Percentiles rank a stretch among this genome's conserved stretches.
These are phyloP conservation scores for Limnephilus lunatus DNA, from an alignment of 2,888 invertebrate genomes.

Conservation along the genomic window DNA sequence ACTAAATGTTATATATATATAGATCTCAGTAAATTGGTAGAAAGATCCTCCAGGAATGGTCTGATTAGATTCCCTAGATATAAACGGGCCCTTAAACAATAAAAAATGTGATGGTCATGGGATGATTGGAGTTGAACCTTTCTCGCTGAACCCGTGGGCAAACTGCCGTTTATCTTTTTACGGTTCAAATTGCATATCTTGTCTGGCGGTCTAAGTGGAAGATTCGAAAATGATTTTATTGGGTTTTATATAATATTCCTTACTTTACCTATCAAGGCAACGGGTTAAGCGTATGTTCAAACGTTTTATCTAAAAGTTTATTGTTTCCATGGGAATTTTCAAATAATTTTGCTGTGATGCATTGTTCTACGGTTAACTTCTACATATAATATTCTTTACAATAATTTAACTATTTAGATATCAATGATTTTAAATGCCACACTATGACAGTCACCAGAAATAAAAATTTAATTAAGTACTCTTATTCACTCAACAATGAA, in stretches of 20 bases:
- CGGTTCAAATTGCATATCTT: conserved; percentile 14
- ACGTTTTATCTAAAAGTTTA: not conserved
- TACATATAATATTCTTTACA: not conserved
- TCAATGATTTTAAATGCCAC: too few species aligned
- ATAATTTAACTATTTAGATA: too few species aligned
- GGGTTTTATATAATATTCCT: not conserved
- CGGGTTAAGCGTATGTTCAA: not conserved
- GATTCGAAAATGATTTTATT: not conserved
- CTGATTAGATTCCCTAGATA: conserved; percentile 19
- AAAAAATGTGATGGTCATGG: conserved; percentile 24
- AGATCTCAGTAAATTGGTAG: conserved; percentile 30
- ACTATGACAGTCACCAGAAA: too few species aligned
- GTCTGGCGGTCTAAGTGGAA: not conserved
- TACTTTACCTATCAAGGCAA: not conserved
- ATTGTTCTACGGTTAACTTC: not conserved
- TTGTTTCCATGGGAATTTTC: not conserved
- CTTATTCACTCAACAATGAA: too few species aligned
- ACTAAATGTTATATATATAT: not conserved
- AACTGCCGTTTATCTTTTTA: conserved; percentile 4
- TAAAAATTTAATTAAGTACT: too few species aligned
- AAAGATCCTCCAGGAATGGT: conserved; percentile 31
- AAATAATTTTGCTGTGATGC: not conserved
- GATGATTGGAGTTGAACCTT: conserved; percentile 37
- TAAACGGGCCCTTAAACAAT: conserved; percentile 33
- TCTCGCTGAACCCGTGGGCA: not conserved